phyloP scores from a whole-genome alignment of 1,140 invertebrate species.

The Euura saliciscinereae region DNA sequence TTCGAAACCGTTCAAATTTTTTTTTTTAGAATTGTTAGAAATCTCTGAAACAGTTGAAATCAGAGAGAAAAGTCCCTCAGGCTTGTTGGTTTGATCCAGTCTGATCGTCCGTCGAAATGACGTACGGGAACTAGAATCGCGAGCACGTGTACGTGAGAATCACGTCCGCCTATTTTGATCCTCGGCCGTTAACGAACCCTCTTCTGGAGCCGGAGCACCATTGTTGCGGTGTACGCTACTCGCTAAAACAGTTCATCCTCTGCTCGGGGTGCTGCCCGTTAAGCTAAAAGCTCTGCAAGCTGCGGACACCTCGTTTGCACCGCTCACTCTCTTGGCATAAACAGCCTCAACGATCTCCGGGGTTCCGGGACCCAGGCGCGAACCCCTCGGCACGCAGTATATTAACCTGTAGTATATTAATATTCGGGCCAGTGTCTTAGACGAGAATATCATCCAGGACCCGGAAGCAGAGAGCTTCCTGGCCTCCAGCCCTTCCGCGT shows the following conservation, averaged over 20 bases:
- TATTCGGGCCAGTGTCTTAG: too few relatives aligned
- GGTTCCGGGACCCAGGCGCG: not conserved
- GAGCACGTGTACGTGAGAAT: not conserved
- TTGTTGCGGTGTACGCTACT: constrained; percentile 4
- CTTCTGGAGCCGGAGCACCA: not conserved
- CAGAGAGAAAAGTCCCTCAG: too few relatives aligned
- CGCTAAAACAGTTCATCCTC: not conserved
- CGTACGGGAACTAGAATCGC: not conserved
- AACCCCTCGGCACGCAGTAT: not conserved
- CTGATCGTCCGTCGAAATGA: too few relatives aligned
- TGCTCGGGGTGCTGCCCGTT: not conserved
- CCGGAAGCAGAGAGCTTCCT: too few relatives aligned
- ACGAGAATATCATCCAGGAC: too few relatives aligned
- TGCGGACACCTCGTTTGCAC: not conserved
- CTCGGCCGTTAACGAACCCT: not conserved
- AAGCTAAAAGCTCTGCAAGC: constrained; percentile 7
- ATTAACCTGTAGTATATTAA: not conserved
- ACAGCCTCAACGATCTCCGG: not conserved
- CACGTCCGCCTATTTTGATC: not conserved
- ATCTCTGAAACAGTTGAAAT: too few relatives aligned
- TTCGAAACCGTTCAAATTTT: too few relatives aligned
- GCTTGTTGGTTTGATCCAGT: too few relatives aligned
- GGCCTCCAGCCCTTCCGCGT: too few relatives aligned
- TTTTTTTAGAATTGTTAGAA: too few relatives aligned
- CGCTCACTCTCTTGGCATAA: not conserved